Percentiles rank a stretch among this genome's conserved stretches.
Evolutionary conservation across 1,140 invertebrate genomes (phyloP).

Genomic region (Drosophila mayri): DNA sequence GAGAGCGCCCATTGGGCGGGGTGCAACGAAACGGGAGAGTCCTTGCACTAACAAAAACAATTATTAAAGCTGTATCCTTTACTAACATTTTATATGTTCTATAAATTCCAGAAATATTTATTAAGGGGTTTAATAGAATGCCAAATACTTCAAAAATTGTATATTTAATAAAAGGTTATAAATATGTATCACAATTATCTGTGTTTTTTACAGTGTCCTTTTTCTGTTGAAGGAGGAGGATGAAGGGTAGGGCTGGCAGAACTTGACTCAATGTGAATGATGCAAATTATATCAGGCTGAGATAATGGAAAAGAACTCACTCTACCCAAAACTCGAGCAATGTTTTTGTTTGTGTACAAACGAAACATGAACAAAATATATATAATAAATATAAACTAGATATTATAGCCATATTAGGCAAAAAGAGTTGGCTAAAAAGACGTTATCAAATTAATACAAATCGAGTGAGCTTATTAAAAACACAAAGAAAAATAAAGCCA

Average conservation of each 20-base stretch:
- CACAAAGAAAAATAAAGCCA: not conserved
- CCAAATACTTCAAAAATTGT: not conserved
- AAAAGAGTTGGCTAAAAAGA: not conserved
- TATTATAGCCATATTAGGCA: not conserved
- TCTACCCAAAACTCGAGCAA: not conserved
- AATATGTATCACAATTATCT: not conserved
- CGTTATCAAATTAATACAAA: not conserved
- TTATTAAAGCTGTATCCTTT: not conserved
- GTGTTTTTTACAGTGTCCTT: not conserved
- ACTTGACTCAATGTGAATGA: conserved; percentile 48
- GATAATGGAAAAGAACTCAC: conserved; percentile 32
- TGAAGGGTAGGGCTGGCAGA: not conserved
- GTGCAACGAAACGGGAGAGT: not conserved
- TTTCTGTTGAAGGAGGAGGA: not conserved
- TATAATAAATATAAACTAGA: not conserved
- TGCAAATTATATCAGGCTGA: conserved; percentile 47
- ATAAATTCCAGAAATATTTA: not conserved
- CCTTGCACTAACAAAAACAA: not conserved
- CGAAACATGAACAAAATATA: not conserved
- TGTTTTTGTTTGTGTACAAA: conserved; percentile 9
- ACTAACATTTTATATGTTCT: not conserved
- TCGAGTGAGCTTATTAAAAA: not conserved
- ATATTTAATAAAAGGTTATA: not conserved
- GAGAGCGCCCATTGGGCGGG: conserved; percentile 6
- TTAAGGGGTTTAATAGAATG: not conserved